Evolutionary conservation across 2,113 vertebrate genomes (phyloP).

Genomic region (Beaufortia kweichowensis): DNA sequence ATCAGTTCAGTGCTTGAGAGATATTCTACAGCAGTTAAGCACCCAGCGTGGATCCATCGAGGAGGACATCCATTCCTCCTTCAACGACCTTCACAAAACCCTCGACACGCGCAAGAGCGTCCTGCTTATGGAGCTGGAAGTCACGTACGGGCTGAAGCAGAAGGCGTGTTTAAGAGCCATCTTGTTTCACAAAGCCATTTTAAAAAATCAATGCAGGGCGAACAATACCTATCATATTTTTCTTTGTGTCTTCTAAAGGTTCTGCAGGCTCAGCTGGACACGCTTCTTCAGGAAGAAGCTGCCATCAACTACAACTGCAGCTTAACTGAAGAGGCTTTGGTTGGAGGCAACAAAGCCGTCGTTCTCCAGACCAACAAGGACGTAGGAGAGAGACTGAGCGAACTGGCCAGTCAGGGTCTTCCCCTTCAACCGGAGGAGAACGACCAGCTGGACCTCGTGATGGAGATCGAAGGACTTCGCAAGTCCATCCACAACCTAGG

Average conservation of each 20-base stretch:
- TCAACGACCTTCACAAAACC: conserved; percentile 95
- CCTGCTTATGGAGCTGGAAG: conserved; percentile 96
- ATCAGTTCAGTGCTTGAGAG: conserved; percentile 83
- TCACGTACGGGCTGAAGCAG: conserved; percentile 96
- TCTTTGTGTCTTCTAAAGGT: conserved; percentile 73
- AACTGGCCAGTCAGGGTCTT: conserved; percentile 80
- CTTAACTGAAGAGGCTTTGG: conserved; percentile 84
- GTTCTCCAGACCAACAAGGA: conserved; percentile 84
- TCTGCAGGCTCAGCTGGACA: conserved; percentile 89
- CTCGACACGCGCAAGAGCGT: conserved; percentile 94
- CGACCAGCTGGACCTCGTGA: conserved; percentile 90
- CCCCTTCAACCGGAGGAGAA: conserved; percentile 91
- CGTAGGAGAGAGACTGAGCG: conserved; percentile 83
- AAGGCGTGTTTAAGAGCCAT: conserved; percentile 77
- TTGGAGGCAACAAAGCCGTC: conserved; percentile 82
- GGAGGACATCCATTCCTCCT: conserved; percentile 93
- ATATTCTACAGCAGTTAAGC: conserved; percentile 91
- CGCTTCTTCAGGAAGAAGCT: conserved; percentile 83
- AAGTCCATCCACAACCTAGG: conserved; percentile 97
- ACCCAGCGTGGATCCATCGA: conserved; percentile 91
- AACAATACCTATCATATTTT: background rate
- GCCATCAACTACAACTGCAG: conserved; percentile 82
- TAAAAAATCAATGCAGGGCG: too few relatives aligned
- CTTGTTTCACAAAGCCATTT: too few relatives aligned
- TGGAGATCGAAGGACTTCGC: conserved; percentile 92